Percentiles rank a stretch among this genome's conserved stretches.
Conservation (phyloP, 1,140 invertebrate species). For the Tetranychus cinnabarinus region DNA sequence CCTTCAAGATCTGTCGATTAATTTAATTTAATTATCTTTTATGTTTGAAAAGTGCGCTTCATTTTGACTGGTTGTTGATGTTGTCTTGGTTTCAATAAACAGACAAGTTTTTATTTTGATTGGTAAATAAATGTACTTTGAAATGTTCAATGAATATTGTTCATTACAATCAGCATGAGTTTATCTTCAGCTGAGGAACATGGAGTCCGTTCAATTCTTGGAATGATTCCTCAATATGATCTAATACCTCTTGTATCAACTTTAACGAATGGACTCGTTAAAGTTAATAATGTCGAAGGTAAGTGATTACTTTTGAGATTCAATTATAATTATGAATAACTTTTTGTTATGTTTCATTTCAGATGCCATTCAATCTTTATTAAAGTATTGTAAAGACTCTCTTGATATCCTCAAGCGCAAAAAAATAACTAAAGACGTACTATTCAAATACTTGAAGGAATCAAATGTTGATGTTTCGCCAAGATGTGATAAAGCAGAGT, state of each 20-base stretch:
- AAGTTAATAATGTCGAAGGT: neutral
- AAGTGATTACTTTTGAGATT: neutral
- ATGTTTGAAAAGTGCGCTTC: too few species aligned
- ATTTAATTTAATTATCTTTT: too few species aligned
- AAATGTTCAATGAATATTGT: too few species aligned
- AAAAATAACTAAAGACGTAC: neutral
- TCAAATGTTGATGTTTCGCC: neutral
- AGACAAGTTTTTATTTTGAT: too few species aligned
- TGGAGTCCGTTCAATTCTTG: neutral
- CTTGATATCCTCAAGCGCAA: neutral
- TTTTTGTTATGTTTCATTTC: neutral
- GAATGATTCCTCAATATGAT: neutral
- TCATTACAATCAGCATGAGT: neutral
- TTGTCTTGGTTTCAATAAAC: too few species aligned
- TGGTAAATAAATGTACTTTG: too few species aligned
- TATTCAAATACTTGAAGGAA: neutral
- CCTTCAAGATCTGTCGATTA: too few species aligned
- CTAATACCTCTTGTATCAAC: neutral
- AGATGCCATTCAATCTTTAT: neutral
- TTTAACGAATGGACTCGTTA: neutral
- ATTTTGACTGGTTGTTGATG: too few species aligned
- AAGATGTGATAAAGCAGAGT: neutral
- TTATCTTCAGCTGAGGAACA: neutral
- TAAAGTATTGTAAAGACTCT: neutral
- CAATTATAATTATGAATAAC: neutral